Percentiles rank a stretch among this genome's conserved stretches.
These are phyloP conservation scores for Wiebesia pumilae DNA, from an alignment of 1,140 invertebrate species.

Conservation along the genomic window DNA sequence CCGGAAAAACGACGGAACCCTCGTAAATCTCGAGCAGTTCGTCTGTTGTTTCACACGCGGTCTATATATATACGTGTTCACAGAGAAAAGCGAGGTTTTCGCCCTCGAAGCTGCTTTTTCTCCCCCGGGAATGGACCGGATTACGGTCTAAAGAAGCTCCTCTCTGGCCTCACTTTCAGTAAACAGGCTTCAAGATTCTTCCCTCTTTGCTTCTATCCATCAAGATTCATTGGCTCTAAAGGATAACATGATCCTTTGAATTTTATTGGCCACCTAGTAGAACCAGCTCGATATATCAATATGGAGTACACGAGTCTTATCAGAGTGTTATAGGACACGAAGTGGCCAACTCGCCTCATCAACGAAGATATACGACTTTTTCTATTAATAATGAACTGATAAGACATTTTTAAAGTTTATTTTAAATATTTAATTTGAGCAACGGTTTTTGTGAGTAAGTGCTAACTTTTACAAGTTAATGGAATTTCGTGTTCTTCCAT, in stretches of 20 bases:
- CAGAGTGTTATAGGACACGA: background rate
- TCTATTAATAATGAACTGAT: too few relatives aligned
- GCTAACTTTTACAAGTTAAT: too few relatives aligned
- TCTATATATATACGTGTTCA: background rate
- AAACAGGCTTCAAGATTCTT: constrained; percentile 64
- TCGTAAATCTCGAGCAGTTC: background rate
- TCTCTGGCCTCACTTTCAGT: constrained; percentile 65
- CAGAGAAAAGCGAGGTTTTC: background rate
- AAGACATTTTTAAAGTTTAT: too few relatives aligned
- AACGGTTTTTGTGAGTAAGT: too few relatives aligned
- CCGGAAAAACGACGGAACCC: background rate
- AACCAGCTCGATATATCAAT: background rate
- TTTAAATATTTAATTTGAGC: too few relatives aligned
- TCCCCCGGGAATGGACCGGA: constrained; percentile 54
- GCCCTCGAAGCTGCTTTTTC: background rate
- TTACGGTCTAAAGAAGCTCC: constrained; percentile 69
- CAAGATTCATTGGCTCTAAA: background rate
- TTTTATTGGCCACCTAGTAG: background rate
- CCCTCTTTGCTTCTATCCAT: background rate
- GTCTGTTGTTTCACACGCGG: background rate
- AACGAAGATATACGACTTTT: too few relatives aligned
- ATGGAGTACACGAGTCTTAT: background rate
- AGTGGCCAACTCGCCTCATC: too few relatives aligned
- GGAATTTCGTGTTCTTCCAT: too few relatives aligned
- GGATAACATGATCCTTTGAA: constrained; percentile 2